Base-by-base conservation (phyloP, 1,140 invertebrate genomes). In the Heliconius hermathena region DNA sequence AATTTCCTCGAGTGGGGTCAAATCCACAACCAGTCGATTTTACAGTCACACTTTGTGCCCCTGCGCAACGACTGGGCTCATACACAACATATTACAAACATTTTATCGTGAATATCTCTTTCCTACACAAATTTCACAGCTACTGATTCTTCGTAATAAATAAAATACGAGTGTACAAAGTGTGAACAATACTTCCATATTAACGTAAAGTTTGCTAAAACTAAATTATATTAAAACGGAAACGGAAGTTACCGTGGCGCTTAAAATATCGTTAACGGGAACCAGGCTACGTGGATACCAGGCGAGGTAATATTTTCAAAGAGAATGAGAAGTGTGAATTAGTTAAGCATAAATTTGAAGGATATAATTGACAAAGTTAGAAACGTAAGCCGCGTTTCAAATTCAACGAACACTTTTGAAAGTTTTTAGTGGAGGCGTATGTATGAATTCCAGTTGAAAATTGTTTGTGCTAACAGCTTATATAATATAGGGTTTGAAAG, bases 291-390 rank as follows among this genome's bases (percentile, higher is more conserved):
- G 5, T 60, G 8, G 29, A 5, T 33, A 33, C 33, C 54, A 60
- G n/a, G 54, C 54, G 54, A 36, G 29, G 70, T 33, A 36, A 71
- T 71, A 29, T n/a, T 71, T 71, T n/a, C 54, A 60, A 60, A 71
- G 70, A 71, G 70, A 71, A 71, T 71, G 70, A 71, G 70, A 29
- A 36, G 33, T 71, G 70, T 36, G 29, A 71, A 71, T 71, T 71
- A 71, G 33, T 71, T 71, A 36, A 13, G 70, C 70, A 71, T 8
- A 71, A 38, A 57, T 54, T 57, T 74, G 52, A 26, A 74, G 49
- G 73, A 57, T 26, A 74, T 74, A 54, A 74, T 57, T 57, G 49
- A 52, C 20, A 74, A 74, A 74, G 73, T 74, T 74, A 22, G 29
- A 38, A 74, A 60, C 29, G 52, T 57, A 74, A 54, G 73, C 73